Evolutionary conservation across 2,113 vertebrate genomes (phyloP).

Genomic region (Prochilodus magdalenae): DNA sequence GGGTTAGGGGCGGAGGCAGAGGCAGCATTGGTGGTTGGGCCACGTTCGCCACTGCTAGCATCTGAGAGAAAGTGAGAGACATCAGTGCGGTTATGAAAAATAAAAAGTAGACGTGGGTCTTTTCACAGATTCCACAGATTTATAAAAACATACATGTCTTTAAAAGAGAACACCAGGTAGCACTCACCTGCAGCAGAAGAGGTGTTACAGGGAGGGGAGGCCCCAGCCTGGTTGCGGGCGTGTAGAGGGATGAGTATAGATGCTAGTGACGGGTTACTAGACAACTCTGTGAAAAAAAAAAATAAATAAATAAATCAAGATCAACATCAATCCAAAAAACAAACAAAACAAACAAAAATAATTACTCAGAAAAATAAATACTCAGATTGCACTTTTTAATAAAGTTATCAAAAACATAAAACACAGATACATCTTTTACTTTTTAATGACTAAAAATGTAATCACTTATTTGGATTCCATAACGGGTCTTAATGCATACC

Average conservation of each 20-base stretch:
- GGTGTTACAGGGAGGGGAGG: slow-evolving; percentile 91
- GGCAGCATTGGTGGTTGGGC: slow-evolving; percentile 91
- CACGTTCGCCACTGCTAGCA: slow-evolving; percentile 91
- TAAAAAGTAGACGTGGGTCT: too few species aligned
- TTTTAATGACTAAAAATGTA: too few species aligned
- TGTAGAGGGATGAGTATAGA: slow-evolving; percentile 98
- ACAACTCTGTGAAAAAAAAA: too few species aligned
- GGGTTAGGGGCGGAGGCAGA: slow-evolving; percentile 95
- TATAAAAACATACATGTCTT: background rate
- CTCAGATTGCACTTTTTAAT: too few species aligned
- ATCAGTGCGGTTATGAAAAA: too few species aligned
- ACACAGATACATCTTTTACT: too few species aligned
- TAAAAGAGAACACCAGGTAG: background rate
- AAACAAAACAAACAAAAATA: background rate
- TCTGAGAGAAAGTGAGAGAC: slow-evolving; percentile 71
- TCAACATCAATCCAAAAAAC: too few species aligned
- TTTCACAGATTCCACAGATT: background rate
- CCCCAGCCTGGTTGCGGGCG: slow-evolving; percentile 90
- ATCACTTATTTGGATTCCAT: background rate
- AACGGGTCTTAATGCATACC: slow-evolving; percentile 70
- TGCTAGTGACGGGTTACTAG: slow-evolving; percentile 96
- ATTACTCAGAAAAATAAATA: background rate
- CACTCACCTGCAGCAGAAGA: slow-evolving; percentile 93
- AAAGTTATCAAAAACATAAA: too few species aligned
- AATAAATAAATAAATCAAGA: too few species aligned